Base-by-base conservation (phyloP, 2,797 vertebrate species). In the Oreortyx pictus region DNA sequence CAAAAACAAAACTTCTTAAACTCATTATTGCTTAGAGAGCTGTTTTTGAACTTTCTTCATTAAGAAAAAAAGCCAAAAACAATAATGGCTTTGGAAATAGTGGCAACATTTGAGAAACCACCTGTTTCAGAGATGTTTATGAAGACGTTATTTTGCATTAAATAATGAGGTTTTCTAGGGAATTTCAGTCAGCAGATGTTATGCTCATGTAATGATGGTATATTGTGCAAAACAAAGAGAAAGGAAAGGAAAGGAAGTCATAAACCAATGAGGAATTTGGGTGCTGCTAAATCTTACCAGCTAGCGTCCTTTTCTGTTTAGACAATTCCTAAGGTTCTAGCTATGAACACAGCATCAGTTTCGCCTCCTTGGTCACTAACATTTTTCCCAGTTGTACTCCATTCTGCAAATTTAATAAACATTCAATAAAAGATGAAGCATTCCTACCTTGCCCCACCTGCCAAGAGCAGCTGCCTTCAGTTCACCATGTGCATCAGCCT, bases 401-500 rank as follows among this genome's bases (percentile, higher is more conserved):
- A 8, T 29, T 23, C 80, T 70, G 64, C 43, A 62, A 62, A 57
- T 27, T 6, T 23, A 37, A 9, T 35, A 54, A 27, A 12, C 12
- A 7, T 7, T 37, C 16, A 54, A 11, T 60, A 33, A 60, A 71
- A 46, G 33, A 23, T 25, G 14, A 56, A 64, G 18, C 17, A 50
- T 71, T 74, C 27, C 60, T 56, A 41, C 22, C 60, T 57, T 39
- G n/a, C 23, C 41, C 44, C 43, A n/a, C 49, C 22, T 39, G 33
- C 33, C 29, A 33, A 49, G 39, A 49, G 44, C 43, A 56, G 41
- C 57, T 62, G 33, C 57, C 59, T 54, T 77, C 23, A 11, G 2
- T 2, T 27, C 33, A 20, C 1, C 0, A 16, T 5, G 11, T 15
- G 29, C 0, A 6, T 47, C 64, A 47, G 47, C n/a, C n/a, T 85